These are phyloP conservation scores for Limnodromus scolopaceus DNA, from an alignment of 2,797 vertebrate genomes.

Conservation along the genomic window DNA sequence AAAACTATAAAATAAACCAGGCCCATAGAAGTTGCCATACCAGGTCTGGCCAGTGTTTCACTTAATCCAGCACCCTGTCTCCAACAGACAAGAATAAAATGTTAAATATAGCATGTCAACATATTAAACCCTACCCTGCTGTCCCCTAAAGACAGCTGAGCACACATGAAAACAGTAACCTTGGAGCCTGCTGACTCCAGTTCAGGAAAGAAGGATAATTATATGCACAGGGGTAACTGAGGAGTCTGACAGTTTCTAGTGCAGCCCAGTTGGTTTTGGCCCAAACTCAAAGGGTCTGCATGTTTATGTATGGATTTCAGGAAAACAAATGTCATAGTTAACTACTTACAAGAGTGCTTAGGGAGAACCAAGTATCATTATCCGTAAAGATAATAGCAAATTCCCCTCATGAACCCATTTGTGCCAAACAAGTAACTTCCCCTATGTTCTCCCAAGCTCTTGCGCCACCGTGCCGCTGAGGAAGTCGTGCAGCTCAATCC, in stretches of 20 bases:
- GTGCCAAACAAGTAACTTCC: not conserved
- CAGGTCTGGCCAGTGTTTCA: not conserved
- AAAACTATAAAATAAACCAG: constrained; percentile 16
- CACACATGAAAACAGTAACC: not conserved
- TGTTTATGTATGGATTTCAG: not conserved
- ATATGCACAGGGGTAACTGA: not conserved
- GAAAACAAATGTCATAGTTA: not conserved
- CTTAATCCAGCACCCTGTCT: constrained; percentile 10
- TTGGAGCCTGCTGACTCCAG: not conserved
- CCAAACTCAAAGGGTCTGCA: not conserved
- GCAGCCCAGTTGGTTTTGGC: not conserved
- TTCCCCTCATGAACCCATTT: not conserved
- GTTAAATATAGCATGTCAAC: not conserved
- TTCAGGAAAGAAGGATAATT: not conserved
- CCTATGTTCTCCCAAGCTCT: not conserved
- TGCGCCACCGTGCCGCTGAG: accelerated
- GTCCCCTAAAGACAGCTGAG: constrained; percentile 9
- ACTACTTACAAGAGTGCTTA: not conserved
- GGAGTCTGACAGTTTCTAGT: not conserved
- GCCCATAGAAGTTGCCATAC: not conserved
- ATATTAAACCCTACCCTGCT: not conserved
- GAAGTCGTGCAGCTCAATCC: not conserved
- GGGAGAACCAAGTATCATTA: not conserved
- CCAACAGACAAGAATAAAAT: not conserved
- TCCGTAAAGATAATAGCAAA: not conserved